Conservation (phyloP, 2,888 invertebrate genomes). For the Limnephilus marmoratus region DNA sequence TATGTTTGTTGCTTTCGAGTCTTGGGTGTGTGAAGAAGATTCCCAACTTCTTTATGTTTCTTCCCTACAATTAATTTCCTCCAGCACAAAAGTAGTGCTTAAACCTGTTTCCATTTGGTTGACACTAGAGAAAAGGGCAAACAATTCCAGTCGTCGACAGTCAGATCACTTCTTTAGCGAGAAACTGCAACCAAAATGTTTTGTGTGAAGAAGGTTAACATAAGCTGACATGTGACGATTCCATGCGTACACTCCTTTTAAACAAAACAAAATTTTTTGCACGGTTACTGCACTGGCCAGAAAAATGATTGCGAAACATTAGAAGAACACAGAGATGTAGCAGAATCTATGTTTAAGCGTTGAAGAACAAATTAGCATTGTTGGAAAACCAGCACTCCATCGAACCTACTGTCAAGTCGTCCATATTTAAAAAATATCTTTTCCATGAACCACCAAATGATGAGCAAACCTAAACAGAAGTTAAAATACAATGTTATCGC, state of each 20-base stretch:
- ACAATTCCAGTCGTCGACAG: neutral
- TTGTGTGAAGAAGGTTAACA: neutral
- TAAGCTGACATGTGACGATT: neutral
- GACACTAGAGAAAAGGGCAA: neutral
- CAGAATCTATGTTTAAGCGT: neutral
- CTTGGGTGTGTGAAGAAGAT: neutral
- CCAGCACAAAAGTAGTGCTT: neutral
- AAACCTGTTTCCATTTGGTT: neutral
- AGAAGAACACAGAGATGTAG: neutral
- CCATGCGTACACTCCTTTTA: neutral
- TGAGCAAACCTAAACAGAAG: neutral
- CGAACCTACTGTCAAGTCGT: neutral
- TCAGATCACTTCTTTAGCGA: neutral
- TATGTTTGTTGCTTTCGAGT: neutral
- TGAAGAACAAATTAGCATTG: neutral
- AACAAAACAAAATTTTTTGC: neutral
- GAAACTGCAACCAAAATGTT: neutral
- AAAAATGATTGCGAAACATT: neutral
- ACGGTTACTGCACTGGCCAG: neutral
- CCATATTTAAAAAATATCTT: neutral
- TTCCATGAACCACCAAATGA: neutral
- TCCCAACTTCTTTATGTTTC: neutral
- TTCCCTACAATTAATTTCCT: neutral
- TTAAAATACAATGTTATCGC: neutral
- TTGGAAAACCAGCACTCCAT: neutral